Evolutionary conservation across 2,113 vertebrate genomes (phyloP), one percentile per base, ranked within the genome.

Genomic region (Mohoua ochrocephala): DNA sequence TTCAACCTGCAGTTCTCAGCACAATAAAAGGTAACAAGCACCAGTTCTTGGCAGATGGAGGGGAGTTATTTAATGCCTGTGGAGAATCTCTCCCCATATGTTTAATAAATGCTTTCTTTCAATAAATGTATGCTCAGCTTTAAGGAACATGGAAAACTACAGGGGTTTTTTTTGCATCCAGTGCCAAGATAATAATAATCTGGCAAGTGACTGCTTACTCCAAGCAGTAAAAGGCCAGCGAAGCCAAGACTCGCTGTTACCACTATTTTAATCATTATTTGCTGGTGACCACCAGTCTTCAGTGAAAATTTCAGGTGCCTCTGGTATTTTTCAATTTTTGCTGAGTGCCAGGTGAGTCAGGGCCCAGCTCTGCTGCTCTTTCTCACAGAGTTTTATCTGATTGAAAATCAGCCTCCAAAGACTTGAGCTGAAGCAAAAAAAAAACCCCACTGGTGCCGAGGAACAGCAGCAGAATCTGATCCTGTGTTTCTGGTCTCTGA

Each of bases 41-140:
- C 60, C 5, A 77, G 78, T 27, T 84, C 82, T 94, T 96, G 91
- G 86, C 88, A 97, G 84, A 78, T 7, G 39, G 31, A 95, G 44
- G 64, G 4, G 82, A 59, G 82, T 93, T 91, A 95, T 91, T 95
- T 95, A 92, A 93, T 93, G 68, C 69, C 91, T 79, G 82, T 63
- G 91, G 89, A 93, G 85, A 88, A 95, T 89, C 81, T 88, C 37
- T 88, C 84, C 91, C 91, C 86, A n/a, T 77, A 75, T 81, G 86
- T 84, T 97, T 91, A 91, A 96, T 96, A 94, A 96, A 96, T 91
- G 84, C 60, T 96, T 91, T 81, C 75, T 87, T 96, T 92, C 90
- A 93, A 94, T 87, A 92, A 87, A 87, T 91, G 89, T 91, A 30
- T 19, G 23, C 69, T 94, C 88, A 92, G 92, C 92, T 92, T 91